Evolutionary conservation across 2,888 invertebrate species (phyloP), one percentile per base, ranked within the genome.

Genomic region (Protodeltote pygarga): DNA sequence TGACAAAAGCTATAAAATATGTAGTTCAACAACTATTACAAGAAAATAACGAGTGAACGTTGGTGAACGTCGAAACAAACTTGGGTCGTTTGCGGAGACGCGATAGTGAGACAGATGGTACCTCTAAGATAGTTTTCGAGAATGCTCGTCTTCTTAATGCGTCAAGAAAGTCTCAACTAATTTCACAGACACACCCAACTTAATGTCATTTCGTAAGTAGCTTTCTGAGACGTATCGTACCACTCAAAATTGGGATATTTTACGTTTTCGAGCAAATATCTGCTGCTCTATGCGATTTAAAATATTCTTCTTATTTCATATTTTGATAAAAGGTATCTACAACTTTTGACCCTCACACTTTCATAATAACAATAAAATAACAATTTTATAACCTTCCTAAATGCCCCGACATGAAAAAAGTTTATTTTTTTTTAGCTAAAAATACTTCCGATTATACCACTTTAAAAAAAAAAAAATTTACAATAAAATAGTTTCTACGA

Each of bases 51-150:
- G 55, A 70, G 54, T 69, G 42, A 58, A 46, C 64, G 46, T 53
- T 38, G 33, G 60, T 37, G 60, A 61, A 61, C 68, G 71, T 67
- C 72, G 64, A 68, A 75, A 75, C 74, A 78, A 83, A 83, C 69
- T 83, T 79, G 62, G 74, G 72, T 82, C 81, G 79, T 83, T 83
- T 82, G 73, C 54, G 74, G 75, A 66, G 66, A 70, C 65, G 55
- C 68, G 62, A 78, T 77, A 73, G 72, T 61, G 73, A 75, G 74
- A 78, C 83, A 84, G 81, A 82, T 83, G 83, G 77, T 66, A 69
- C 73, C 72, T 53, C 65, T 53, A 37, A 75, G 73, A 81, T 81
- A 81, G 83, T 80, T 83, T 74, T 65, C 55, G 52, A 42, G 59
- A 55, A 63, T 54, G 53, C 64, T 65, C 71, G 70, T 73, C 73